Base-by-base conservation (phyloP, 2,113 vertebrate genomes). In the Sapajus apella region DNA sequence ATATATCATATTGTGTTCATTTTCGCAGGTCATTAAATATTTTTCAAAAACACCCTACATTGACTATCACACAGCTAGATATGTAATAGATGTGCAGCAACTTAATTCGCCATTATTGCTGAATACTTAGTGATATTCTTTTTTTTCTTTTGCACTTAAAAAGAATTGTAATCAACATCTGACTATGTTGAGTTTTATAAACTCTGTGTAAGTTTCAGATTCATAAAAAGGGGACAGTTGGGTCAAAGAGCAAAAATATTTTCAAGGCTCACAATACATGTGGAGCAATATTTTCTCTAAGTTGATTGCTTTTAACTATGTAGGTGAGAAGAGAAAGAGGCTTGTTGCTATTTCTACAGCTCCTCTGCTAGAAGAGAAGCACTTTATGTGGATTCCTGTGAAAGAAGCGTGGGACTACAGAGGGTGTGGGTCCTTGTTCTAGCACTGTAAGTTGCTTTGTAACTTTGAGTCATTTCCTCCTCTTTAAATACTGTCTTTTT, bases 21-120 rank as follows among this genome's bases (percentile, higher is more conserved):
- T 96, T 97, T 95, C 32, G 76, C 6, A 6, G 79, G 40, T 70
- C 56, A 82, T 52, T 87, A 90, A 92, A 32, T 87, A 80, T 52
- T 81, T 92, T 83, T 89, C 70, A 72, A 76, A 92, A 73, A 83
- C 87, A 87, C 37, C 47, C 80, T 66, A 83, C 76, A 85, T 35
- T 83, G 47, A 97, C 45, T 88, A 83, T 88, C 77, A 75, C n/a
- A 32, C 55, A 80, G 50, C 16, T 66, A 23, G 56, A 40, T 40
- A 20, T 50, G 21, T 83, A 50, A 91, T 16, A 88, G 30, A 89
- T 20, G 5, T 79, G 37, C 47, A 72, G 55, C 73, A 37, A 85
- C 66, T 96, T 87, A 94, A 91, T 75, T 79, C 81, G n/a, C 43
- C n/a, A 64, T 50, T 27, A 83, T 8, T 64, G 52, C 40, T 43